Evolutionary conservation across 2,113 vertebrate species (phyloP), one percentile per base, ranked within the genome.

Genomic region (Rhabdomys dilectus): DNA sequence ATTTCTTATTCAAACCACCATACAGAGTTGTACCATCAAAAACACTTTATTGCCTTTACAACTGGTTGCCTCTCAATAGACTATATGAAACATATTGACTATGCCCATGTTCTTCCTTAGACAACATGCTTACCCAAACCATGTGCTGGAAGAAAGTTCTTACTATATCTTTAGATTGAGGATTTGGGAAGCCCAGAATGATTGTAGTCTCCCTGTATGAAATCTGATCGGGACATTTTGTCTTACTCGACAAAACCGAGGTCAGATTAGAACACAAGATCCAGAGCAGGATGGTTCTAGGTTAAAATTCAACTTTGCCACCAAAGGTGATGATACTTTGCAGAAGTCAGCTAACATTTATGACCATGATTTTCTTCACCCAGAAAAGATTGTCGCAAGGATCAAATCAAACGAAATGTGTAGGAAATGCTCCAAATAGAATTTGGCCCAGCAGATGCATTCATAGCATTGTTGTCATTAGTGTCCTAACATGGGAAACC

Each of bases 351-450:
- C n/a, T 60, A 82, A 77, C 6, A 26, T 58, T 81, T 26, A 81
- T 62, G 9, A 86, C 42, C 12, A 34, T n/a, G 64, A 76, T 78
- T 75, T 93, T 85, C 31, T 62, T 91, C 31, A 45, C 34, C 6
- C 48, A 64, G 70, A 77, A 92, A 45, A 22, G 15, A 13, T 48
- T 64, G 5, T 36, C 76, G 13, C 48, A 73, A 75, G 29, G 13
- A n/a, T 73, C n/a, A 88, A 62, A 73, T 45, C 66, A 90, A 6
- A 82, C 31, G 64, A 62, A 39, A 62, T 9, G 10, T 70, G 10
- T 1, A 86, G 36, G 64, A 87, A 64, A 19, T 88, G 70, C 24
- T 96, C 96, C 26, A 31, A 15, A 84, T 11, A 93, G 62, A 90
- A 42, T 48, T 36, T 93, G 87, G 70, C 73, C 13, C 39, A 68